A percentile compares a stretch with the other conserved stretches of the same genome.
Conservation (phyloP, 2,888 invertebrate species). For the Napeogenes inachia region DNA sequence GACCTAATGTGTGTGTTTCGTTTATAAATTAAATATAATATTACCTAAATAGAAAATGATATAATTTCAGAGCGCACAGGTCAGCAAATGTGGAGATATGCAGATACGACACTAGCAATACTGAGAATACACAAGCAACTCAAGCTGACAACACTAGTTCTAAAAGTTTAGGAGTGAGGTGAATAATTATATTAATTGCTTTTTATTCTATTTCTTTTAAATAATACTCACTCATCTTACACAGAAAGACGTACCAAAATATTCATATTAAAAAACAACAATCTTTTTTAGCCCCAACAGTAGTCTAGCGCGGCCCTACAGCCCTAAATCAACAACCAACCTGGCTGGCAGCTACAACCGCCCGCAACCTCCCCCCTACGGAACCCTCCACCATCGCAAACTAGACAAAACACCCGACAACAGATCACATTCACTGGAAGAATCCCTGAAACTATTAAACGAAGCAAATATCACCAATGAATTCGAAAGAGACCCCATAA, state of each 20-base stretch:
- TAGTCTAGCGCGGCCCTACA: slow-evolving; percentile 72
- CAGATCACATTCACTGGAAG: slow-evolving; percentile 54
- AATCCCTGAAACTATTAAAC: slow-evolving; percentile 66
- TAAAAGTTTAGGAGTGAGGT: slow-evolving; percentile 64
- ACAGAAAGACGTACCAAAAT: not conserved
- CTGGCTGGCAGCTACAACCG: slow-evolving; percentile 66
- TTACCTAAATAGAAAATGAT: not conserved
- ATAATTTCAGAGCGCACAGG: slow-evolving; percentile 56
- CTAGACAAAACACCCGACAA: slow-evolving; percentile 46
- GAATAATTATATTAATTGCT: slow-evolving; percentile 4
- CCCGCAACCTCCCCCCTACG: slow-evolving; percentile 71
- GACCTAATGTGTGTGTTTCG: too few relatives aligned
- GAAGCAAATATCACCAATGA: slow-evolving; percentile 65
- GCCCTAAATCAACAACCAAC: slow-evolving; percentile 66
- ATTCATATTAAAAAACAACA: not conserved
- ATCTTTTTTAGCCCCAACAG: slow-evolving; percentile 72
- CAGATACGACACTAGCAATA: slow-evolving; percentile 63
- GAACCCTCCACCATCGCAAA: slow-evolving; percentile 60
- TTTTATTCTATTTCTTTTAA: too few relatives aligned
- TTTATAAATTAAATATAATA: not conserved
- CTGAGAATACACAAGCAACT: slow-evolving; percentile 55
- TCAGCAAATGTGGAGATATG: slow-evolving; percentile 60
- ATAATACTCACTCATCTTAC: too few relatives aligned
- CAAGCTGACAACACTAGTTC: slow-evolving; percentile 58
- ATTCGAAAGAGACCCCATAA: slow-evolving; percentile 58